Conservation (phyloP, 92 coral and sea anemone species). For the Virgularia gustaviana region DNA sequence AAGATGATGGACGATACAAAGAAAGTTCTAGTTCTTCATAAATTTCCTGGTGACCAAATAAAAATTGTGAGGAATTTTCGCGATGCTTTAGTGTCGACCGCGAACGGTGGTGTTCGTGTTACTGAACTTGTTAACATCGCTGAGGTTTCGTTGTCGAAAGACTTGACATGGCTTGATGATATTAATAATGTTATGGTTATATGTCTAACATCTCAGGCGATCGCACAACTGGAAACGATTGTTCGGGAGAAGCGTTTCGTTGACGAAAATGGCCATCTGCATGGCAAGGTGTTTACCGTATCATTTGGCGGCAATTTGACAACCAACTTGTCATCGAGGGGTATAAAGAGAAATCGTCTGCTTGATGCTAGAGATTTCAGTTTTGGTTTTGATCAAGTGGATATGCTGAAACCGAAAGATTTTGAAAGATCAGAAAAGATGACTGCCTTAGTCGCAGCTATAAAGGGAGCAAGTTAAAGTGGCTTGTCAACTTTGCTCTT, state of each 20-base stretch:
- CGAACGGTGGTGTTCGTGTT: slow-evolving; percentile 60
- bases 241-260: slow-evolving; percentile 58
- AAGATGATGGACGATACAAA: slow-evolving; percentile 43
- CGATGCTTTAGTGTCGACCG: slow-evolving; percentile 63
- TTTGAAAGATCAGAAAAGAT: slow-evolving; percentile 57
- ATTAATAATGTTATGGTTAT: slow-evolving; percentile 67
- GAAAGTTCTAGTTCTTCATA: slow-evolving; percentile 68
- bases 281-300: slow-evolving; percentile 67
- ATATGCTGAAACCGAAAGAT: slow-evolving; percentile 35
- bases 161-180: slow-evolving; percentile 63
- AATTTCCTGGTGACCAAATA: slow-evolving; percentile 44
- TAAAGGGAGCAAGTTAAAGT: slow-evolving; percentile 52
- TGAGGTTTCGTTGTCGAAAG: slow-evolving; percentile 21
- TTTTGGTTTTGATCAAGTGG: slow-evolving; percentile 57
- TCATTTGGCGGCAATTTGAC: slow-evolving; percentile 69
- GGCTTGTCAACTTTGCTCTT: too few relatives aligned
- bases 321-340: slow-evolving; percentile 73
- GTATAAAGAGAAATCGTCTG: slow-evolving; percentile 32
- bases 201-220: slow-evolving; percentile 66
- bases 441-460: slow-evolving; percentile 65
- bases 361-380: slow-evolving; percentile 56
- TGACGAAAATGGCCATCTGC: slow-evolving; percentile 58
- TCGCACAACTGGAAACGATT: slow-evolving; percentile 49
- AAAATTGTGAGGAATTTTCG: slow-evolving; percentile 67
- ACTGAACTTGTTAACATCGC: slow-evolving; percentile 59